These are phyloP conservation scores for Nothocercus julius DNA, from an alignment of 2,113 vertebrate genomes.

Conservation along the genomic window DNA sequence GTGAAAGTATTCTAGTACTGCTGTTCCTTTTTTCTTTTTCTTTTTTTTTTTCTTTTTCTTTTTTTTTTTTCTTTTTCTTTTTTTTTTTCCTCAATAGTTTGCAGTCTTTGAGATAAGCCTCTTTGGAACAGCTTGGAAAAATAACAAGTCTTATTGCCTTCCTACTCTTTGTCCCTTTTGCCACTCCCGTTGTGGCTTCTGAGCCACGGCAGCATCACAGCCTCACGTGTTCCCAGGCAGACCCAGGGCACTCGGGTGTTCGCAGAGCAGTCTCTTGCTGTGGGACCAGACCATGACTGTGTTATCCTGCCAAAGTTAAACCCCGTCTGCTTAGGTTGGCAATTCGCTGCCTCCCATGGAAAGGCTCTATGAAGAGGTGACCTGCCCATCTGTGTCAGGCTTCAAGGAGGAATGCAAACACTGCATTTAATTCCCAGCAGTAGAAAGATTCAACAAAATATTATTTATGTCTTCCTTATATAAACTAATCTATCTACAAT, in stretches of 20 bases:
- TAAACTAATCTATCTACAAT: slow-evolving; percentile 15
- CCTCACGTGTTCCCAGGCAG: neutral
- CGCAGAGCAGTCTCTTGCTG: neutral
- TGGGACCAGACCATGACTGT: neutral
- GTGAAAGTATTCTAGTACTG: neutral
- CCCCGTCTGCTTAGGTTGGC: neutral
- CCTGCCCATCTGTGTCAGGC: slow-evolving; percentile 25
- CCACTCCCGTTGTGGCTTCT: neutral
- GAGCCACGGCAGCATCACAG: neutral
- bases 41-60: too few relatives aligned
- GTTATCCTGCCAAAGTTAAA: neutral
- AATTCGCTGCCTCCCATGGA: neutral
- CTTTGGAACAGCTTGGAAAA: neutral
- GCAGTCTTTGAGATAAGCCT: neutral
- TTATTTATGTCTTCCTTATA: slow-evolving; percentile 20
- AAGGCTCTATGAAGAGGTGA: neutral
- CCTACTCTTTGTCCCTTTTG: neutral
- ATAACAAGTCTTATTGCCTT: neutral
- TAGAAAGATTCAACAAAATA: slow-evolving; percentile 23
- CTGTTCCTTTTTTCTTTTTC: neutral
- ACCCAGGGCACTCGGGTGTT: neutral
- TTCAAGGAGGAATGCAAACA: neutral
- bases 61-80: neutral
- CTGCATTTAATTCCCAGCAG: neutral
- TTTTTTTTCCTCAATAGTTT: neutral